Evolutionary conservation across 2,113 vertebrate genomes (phyloP), one percentile per base, ranked within the genome.

Genomic region (Aythya baeri): DNA sequence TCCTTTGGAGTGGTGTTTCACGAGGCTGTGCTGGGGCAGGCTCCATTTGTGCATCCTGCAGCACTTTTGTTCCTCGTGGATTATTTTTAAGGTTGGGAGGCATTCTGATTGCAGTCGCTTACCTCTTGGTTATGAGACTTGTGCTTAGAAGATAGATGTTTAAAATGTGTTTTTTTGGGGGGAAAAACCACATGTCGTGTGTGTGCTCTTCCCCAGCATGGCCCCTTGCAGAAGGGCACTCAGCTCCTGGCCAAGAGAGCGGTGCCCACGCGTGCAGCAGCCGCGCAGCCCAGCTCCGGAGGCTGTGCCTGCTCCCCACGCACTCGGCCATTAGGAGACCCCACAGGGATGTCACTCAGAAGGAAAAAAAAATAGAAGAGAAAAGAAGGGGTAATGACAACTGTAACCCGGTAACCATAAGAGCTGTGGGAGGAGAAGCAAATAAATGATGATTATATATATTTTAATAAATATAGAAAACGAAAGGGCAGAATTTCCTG

Each of bases 391-490:
- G 62, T 41, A 65, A 52, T 13, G 93, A 94, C 79, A 94, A 58
- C 79, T 92, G 96, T 96, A 96, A 96, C 93, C 88, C 88, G 62
- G 96, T 97, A 97, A 96, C 96, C 91, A 52, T 85, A 18, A 92
- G 81, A 95, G 67, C 91, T 93, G 96, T 93, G 92, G 96, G 96
- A 94, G 96, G 91, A 93, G 92, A 89, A 95, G 95, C 93, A 94
- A 96, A 96, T n/a, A 95, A 49, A 21, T 86, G 88, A 85, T 91
- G 91, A 91, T 82, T 93, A 93, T 85, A 36, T 94, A 9, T 46
- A 58, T 86, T 95, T 91, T 92, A 94, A 94, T 89, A 94, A 88
- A 73, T 70, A 66, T 8, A 89, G 91, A 52, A 29, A 31, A 82
- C 32, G 83, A 82, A 93, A 92, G 78, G 83, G 77, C 70, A 93